A percentile compares a stretch with the other conserved stretches of the same genome.
phyloP scores from a whole-genome alignment of 2,888 invertebrate species.

The Zonitis immaculata region DNA sequence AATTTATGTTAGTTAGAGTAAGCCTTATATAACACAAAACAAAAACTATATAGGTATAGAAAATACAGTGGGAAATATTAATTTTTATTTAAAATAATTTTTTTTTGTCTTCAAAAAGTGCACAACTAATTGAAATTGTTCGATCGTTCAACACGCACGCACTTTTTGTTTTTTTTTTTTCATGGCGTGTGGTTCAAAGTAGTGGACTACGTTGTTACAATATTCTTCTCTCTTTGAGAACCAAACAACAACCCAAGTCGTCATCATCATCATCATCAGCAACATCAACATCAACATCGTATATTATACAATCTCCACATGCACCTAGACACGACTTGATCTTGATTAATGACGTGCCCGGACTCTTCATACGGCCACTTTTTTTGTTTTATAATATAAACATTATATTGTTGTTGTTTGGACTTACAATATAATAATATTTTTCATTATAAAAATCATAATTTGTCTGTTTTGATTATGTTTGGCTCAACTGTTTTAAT shows the following conservation, averaged over 20 bases:
- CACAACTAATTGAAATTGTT: constrained; percentile 19
- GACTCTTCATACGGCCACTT: constrained; percentile 29
- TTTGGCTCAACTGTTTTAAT: too few relatives aligned
- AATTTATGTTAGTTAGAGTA: not conserved
- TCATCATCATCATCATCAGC: too few relatives aligned
- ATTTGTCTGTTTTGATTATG: too few relatives aligned
- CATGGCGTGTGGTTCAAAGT: not conserved
- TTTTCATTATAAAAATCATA: too few relatives aligned
- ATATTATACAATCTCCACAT: constrained; percentile 28
- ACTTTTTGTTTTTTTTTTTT: constrained; percentile 2
- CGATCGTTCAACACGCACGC: constrained; percentile 18
- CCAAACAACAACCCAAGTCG: too few relatives aligned
- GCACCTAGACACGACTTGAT: constrained; percentile 31
- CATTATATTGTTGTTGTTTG: constrained; percentile 4
- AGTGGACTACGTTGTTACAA: too few relatives aligned
- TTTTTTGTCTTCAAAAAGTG: not conserved
- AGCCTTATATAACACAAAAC: not conserved
- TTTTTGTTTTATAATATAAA: constrained; percentile 34
- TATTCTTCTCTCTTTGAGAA: too few relatives aligned
- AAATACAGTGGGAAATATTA: constrained; percentile 1
- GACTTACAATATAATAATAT: too few relatives aligned
- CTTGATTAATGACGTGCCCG: constrained; percentile 34
- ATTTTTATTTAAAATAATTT: not conserved
- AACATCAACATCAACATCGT: too few relatives aligned
- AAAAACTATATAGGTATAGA: not conserved